Base-by-base conservation (phyloP, 2,797 vertebrate species). In the Pterois miles region DNA sequence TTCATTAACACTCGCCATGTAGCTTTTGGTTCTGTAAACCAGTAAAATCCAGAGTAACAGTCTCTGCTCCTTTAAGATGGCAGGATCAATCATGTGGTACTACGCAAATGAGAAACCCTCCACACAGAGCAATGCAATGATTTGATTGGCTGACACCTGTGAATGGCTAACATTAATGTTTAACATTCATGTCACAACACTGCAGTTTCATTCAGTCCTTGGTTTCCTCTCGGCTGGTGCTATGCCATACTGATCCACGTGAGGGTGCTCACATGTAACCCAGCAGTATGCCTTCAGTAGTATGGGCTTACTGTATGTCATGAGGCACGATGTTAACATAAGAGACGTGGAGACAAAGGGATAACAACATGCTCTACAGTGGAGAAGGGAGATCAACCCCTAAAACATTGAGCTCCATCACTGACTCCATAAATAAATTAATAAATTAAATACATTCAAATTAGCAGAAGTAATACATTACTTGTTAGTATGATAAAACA, bases 391-490 rank as follows among this genome's bases (percentile, higher is more conserved):
- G 10, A 58, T 33, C 9, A 58, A 57, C 38, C 40, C 57, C 52
- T 31, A 12, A 54, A 73, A 81, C 67, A 80, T 65, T 59, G 40
- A 74, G 38, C 59, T 82, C 76, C 53, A 66, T 56, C 54, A 71
- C 53, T 85, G 74, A 76, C 36, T 76, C 34, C 68, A 76, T 74
- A 86, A 72, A 86, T 72, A 72, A 76, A 50, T 75, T 2, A 71
- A 88, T 71, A 80, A 89, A 89, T 83, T 54, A 88, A 90, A 88
- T 93, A 94, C 92, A 94, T 95, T 94, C 93, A 93, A 69, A 88
- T 86, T 66, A 82, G 75, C 76, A 79, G 58, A 67, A 71, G 60
- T 75, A 65, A 80, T 84, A 84, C 86, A 87, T 73, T 78, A 83
- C 57, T 67, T 75, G 67, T 82, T 77, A 82, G 33, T 76, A 74